These are phyloP conservation scores for Aricia artaxerxes DNA, from an alignment of 2,888 invertebrate species.

Conservation along the genomic window DNA sequence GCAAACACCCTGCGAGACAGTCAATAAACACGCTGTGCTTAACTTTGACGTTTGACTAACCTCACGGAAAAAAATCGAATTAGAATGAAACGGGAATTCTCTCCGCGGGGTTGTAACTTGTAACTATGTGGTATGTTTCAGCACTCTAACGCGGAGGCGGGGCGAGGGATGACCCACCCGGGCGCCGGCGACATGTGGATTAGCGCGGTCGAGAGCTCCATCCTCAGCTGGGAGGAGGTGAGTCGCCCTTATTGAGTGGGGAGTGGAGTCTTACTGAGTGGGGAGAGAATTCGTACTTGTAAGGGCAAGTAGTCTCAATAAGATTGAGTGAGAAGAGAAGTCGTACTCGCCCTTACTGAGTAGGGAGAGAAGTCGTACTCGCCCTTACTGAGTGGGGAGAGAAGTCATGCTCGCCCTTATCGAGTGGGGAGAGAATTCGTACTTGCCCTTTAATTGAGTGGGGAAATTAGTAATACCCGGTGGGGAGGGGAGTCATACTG, in stretches of 20 bases:
- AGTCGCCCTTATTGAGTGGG: conserved; percentile 37
- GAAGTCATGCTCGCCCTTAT: neutral
- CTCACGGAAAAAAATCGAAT: too few relatives aligned
- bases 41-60: too few relatives aligned
- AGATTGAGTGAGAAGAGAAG: neutral
- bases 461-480: too few relatives aligned
- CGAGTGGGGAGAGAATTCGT: neutral
- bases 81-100: too few relatives aligned
- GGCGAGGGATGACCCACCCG: conserved; percentile 59
- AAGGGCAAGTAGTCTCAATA: neutral
- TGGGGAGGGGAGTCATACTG: too few relatives aligned
- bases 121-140: conserved; percentile 50
- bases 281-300: neutral
- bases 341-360: neutral
- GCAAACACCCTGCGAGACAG: too few relatives aligned
- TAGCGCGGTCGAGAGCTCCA: conserved; percentile 84
- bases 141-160: conserved; percentile 63
- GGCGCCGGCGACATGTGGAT: conserved; percentile 84
- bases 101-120: neutral
- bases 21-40: too few relatives aligned
- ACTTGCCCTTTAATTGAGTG: neutral
- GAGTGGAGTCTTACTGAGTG: neutral
- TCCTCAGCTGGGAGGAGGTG: conserved; percentile 84
- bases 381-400: neutral
- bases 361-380: neutral